Conservation (phyloP, 2,888 invertebrate species). For the Macrosiphum euphorbiae region DNA sequence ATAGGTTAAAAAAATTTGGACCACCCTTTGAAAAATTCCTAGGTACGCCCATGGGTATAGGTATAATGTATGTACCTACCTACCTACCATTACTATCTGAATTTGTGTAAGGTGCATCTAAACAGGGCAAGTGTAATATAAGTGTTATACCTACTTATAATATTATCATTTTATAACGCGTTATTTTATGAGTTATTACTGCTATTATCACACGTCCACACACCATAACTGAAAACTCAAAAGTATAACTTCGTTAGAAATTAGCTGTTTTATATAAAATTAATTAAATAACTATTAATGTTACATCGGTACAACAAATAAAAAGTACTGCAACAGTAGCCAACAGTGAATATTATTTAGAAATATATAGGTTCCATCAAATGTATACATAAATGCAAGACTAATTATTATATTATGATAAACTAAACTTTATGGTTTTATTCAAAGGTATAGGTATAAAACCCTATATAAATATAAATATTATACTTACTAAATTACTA, state of each 20-base stretch:
- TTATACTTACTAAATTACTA: neutral
- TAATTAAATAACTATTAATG: neutral
- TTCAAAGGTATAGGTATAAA: neutral
- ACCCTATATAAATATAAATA: neutral
- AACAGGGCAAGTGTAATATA: neutral
- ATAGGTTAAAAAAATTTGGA: no score
- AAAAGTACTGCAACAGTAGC: neutral
- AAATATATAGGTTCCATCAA: neutral
- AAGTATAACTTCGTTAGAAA: neutral
- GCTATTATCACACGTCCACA: neutral
- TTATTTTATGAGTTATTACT: neutral
- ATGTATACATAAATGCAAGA: no score
- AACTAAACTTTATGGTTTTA: neutral
- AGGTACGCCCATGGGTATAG: no score
- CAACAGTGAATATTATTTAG: neutral
- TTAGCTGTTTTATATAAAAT: neutral
- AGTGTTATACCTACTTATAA: no score
- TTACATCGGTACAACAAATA: neutral
- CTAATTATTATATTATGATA: neutral
- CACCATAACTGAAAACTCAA: neutral
- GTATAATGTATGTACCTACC: no score
- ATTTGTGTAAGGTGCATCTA: neutral
- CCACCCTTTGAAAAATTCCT: no score
- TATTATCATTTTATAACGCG: neutral
- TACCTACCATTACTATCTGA: neutral